These are phyloP conservation scores for Sthenelais limicola DNA, from an alignment of 2,888 invertebrate genomes.

Conservation along the genomic window DNA sequence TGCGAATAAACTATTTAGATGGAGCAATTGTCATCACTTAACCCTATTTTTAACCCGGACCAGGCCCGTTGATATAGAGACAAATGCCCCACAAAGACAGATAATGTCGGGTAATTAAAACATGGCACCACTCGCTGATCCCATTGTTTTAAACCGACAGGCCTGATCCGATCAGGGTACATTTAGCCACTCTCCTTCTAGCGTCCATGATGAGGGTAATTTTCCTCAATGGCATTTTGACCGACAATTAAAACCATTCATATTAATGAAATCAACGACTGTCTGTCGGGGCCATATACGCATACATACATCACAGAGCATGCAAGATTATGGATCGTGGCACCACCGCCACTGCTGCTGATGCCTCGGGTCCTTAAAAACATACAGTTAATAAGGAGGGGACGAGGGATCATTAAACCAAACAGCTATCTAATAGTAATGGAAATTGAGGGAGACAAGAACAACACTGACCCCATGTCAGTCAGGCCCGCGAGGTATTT, in stretches of 20 bases:
- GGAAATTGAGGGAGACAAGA: no score
- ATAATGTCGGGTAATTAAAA: conserved; percentile 12
- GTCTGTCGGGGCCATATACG: no score
- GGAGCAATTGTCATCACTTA: not conserved
- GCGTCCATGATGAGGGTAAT: conserved; percentile 28
- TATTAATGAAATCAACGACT: no score
- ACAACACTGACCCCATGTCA: no score
- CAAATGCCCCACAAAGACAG: not conserved
- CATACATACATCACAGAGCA: no score
- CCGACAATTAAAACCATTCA: conserved; percentile 29
- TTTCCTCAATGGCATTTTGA: not conserved
- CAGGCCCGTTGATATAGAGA: not conserved
- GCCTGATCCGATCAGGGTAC: conserved; percentile 17
- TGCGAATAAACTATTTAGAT: not conserved
- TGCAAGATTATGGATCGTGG: no score
- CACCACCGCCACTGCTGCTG: no score
- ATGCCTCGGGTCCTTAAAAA: no score
- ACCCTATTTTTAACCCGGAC: conserved; percentile 14
- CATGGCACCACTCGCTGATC: not conserved
- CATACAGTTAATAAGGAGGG: no score
- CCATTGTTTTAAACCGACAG: conserved; percentile 1
- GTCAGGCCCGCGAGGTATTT: no score
- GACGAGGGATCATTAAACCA: no score
- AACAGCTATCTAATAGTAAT: not conserved
- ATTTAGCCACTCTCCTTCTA: conserved; percentile 23